Conservation (phyloP, 2,888 invertebrate genomes). For the Crepidodera aurea region DNA sequence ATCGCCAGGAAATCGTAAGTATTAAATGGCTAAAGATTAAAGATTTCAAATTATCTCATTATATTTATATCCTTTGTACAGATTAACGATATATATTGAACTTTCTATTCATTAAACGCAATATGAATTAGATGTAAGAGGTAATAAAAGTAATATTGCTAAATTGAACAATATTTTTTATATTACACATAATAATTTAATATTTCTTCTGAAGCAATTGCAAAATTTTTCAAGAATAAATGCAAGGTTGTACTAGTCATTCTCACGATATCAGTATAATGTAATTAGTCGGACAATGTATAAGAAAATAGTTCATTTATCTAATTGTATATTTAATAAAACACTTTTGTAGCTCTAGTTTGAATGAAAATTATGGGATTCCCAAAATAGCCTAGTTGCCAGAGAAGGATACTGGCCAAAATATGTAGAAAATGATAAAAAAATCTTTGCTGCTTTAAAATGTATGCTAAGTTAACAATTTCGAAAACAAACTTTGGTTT, state of each 20-base stretch:
- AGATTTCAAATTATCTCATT: slow-evolving; percentile 3
- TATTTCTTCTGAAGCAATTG: not conserved
- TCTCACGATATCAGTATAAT: too few species aligned
- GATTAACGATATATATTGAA: not conserved
- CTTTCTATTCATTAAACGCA: slow-evolving; percentile 11
- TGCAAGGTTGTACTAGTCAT: not conserved
- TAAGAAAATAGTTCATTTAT: too few species aligned
- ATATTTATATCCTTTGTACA: not conserved
- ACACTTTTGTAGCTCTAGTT: too few species aligned
- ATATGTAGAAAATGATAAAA: too few species aligned
- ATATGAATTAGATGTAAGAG: not conserved
- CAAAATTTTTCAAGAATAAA: not conserved
- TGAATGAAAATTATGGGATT: too few species aligned
- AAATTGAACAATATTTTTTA: slow-evolving; percentile 1
- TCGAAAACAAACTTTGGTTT: too few species aligned
- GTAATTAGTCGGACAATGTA: too few species aligned
- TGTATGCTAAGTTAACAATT: too few species aligned
- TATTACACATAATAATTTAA: slow-evolving; percentile 1
- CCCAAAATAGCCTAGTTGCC: too few species aligned
- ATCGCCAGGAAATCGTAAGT: not conserved
- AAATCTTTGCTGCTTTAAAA: too few species aligned
- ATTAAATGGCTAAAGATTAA: not conserved
- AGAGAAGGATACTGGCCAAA: too few species aligned
- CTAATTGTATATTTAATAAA: too few species aligned
- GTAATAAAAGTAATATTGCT: slow-evolving; percentile 4